Evolutionary conservation across 2,113 vertebrate species (phyloP), one percentile per base, ranked within the genome.

Genomic region (Spea bombifrons): DNA sequence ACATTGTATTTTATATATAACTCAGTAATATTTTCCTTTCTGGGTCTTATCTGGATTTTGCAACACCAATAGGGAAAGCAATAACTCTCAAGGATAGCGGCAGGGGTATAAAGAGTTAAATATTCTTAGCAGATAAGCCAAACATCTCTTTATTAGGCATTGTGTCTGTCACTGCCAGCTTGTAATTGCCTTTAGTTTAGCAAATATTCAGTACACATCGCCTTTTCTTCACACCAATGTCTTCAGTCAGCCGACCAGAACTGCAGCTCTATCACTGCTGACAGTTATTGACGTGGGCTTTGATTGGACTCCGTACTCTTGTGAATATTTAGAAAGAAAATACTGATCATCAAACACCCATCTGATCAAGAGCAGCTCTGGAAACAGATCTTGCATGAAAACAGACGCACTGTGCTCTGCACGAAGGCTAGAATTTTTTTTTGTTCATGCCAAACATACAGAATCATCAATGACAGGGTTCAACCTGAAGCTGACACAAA

Each of bases 251-350:
- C 66, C 77, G 73, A 55, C 63, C 77, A 80, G 77, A 80, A 80
- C 77, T 59, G 77, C 77, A 67, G 77, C 77, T 80, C 77, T 80
- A 80, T 80, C 77, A 80, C 45, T 7, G 15, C 46, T 73, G 77
- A 80, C 77, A 80, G 77, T 73, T 80, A 80, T 80, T 80, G 77
- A 72, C 77, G 73, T 64, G 71, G 63, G 50, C 63, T 73, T 80
- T 80, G 77, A 73, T 80, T 73, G 77, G 70, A 67, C 71, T 73
- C 45, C 61, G 77, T n/a, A 59, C 64, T 73, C 64, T 49, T 71
- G 69, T 53, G 64, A 66, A 80, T 80, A 73, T 79, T 79, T 69
- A 72, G 70, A 73, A 17, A 73, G 44, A 72, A 66, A 53, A 72
- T 71, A 78, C 61, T 66, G 61, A 71, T 72, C 57, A 71, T 78